phyloP scores from a whole-genome alignment of 2,797 vertebrate genomes.

The Xyrichtys novacula region DNA sequence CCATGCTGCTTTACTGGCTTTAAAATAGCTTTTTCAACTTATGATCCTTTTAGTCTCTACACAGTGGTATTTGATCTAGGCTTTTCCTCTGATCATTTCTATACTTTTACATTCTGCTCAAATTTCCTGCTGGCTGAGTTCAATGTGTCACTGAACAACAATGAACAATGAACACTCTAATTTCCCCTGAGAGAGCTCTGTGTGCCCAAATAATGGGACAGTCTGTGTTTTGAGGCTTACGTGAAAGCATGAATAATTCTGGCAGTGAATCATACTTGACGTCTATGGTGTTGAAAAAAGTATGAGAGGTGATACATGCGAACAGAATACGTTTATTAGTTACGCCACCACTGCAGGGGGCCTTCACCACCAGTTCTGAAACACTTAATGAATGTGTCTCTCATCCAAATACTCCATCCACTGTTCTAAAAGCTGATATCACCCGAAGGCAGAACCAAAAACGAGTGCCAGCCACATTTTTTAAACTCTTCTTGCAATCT shows the following conservation, averaged over 20 bases:
- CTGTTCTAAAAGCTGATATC: conserved; percentile 17
- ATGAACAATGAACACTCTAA: conserved; percentile 36
- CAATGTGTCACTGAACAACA: conserved; percentile 43
- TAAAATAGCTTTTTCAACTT: conserved; percentile 8
- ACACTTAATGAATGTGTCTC: conserved; percentile 23
- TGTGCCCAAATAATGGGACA: conserved; percentile 26
- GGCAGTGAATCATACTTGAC: conserved; percentile 24
- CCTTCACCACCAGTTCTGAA: conserved; percentile 23
- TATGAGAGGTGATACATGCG: conserved; percentile 15
- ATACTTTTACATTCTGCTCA: conserved; percentile 13
- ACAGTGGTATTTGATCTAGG: conserved; percentile 34
- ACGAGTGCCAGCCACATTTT: conserved; percentile 16
- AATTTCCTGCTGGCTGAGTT: conserved; percentile 29
- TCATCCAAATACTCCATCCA: neutral
- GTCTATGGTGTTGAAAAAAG: conserved; percentile 24
- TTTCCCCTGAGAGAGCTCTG: conserved; percentile 49
- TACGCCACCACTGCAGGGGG: conserved; percentile 9
- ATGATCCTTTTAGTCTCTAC: conserved; percentile 35
- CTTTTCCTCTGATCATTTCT: conserved; percentile 37
- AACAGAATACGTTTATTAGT: conserved; percentile 38
- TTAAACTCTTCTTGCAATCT: conserved; percentile 14
- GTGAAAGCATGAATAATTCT: conserved; percentile 54
- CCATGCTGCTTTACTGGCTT: conserved; percentile 16
- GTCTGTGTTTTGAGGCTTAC: conserved; percentile 45
- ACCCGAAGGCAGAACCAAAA: neutral